Base-by-base conservation (phyloP, 1,140 invertebrate species). In the Zaprionus camerounensis region DNA sequence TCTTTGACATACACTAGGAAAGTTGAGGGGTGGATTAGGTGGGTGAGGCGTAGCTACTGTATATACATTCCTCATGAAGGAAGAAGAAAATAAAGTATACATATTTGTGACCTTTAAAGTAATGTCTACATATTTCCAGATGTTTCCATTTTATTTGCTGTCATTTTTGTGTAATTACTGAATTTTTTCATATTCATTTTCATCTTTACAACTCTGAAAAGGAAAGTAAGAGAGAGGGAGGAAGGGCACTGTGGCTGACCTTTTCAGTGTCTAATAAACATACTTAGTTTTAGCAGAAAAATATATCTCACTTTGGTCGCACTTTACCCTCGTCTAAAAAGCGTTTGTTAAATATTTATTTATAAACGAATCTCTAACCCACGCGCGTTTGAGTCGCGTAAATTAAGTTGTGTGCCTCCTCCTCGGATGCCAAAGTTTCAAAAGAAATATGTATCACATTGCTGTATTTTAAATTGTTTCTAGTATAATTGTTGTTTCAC, bases 401-500 rank as follows among this genome's bases (percentile, higher is more conserved):
- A 67, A 58, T 67, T 58, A 58, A 58, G 26, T 58, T 49, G 24
- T 26, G 38, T 12, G 6, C 15, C 59, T 2, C 53, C 9, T 12
- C 3, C 3, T 59, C 31, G 24, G 15, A 46, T 22, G 11, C 15
- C 20, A 56, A 15, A 17, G 4, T 64, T 13, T 28, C 12, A 24
- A 12, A 3, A 22, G 12, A n/a, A 26, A 58, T 31, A 31, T 36
- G 5, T 20, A 13, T 31, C 12, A 15, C 62, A 62, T 15, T 31
- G 26, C n/a, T 20, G 49, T 59, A 31, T 28, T 70, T 79, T 61
- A 86, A 83, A 82, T 80, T 36, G 66, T 69, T 80, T 87, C 74
- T 71, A 58, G 67, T 73, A 75, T 82, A 73, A 80, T 86, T 87
- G 80, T 75, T 55, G 74, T 80, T 90, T 81, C 84, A 84, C 85